phyloP scores from a whole-genome alignment of 2,113 vertebrate genomes.

The Mellivora capensis region DNA sequence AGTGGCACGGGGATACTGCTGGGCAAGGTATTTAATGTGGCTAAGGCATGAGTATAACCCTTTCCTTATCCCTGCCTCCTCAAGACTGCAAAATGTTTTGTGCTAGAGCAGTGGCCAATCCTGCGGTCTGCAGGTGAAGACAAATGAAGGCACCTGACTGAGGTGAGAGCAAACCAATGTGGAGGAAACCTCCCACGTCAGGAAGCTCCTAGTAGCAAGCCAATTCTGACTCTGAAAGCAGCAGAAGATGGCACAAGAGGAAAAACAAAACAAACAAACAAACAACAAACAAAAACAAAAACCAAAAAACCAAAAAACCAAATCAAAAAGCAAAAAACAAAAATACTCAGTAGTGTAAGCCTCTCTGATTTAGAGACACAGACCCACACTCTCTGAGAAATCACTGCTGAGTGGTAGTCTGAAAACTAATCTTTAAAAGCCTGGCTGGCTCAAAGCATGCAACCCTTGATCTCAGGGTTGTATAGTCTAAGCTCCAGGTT shows the following conservation, averaged over 20 bases:
- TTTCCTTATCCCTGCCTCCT: neutral
- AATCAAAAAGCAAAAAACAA: neutral
- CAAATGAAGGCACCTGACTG: neutral
- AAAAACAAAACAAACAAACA: neutral
- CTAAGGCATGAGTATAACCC: neutral
- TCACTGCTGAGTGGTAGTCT: neutral
- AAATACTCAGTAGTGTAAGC: neutral
- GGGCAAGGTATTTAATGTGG: accelerated
- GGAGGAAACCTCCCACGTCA: neutral
- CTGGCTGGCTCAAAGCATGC: neutral
- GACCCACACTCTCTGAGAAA: neutral
- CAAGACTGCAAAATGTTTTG: neutral
- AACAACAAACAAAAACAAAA: neutral
- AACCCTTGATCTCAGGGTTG: neutral
- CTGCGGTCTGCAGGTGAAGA: neutral
- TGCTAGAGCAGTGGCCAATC: neutral
- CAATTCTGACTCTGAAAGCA: neutral
- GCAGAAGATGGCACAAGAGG: neutral
- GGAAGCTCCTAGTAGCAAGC: neutral
- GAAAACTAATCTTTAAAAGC: neutral
- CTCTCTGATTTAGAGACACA: neutral
- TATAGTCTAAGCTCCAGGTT: neutral
- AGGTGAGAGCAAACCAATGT: neutral
- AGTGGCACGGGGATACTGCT: too few species aligned
- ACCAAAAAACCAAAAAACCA: too few species aligned